Conservation (phyloP, 53 echinoderm and acorn worm species). For the Glandiceps talaboti region DNA sequence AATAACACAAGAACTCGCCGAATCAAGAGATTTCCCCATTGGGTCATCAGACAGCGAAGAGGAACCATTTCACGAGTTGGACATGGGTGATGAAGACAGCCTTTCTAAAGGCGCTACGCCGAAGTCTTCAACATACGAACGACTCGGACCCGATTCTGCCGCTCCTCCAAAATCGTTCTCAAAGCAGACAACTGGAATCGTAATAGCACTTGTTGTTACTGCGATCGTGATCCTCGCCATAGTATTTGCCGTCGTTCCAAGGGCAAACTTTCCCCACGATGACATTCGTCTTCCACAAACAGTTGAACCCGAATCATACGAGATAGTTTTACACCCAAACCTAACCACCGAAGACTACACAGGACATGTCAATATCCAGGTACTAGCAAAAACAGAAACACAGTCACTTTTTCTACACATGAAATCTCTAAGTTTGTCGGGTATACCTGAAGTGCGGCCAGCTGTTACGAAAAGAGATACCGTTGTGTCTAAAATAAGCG, state of each 20-base stretch:
- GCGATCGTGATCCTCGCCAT: not conserved
- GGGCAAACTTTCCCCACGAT: slow-evolving; percentile 33
- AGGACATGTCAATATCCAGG: slow-evolving; percentile 25
- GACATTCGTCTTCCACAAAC: slow-evolving; percentile 47
- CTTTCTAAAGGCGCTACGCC: not conserved
- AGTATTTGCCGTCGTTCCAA: not conserved
- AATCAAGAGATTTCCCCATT: not conserved
- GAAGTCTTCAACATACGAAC: not conserved
- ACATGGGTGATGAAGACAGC: not conserved
- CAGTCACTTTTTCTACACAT: slow-evolving; percentile 52
- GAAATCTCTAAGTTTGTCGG: slow-evolving; percentile 35
- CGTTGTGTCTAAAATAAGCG: not conserved
- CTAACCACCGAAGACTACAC: slow-evolving; percentile 21
- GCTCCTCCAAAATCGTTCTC: not conserved
- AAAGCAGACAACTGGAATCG: not conserved
- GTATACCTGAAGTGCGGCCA: slow-evolving; percentile 9
- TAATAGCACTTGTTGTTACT: not conserved
- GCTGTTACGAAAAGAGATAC: not conserved
- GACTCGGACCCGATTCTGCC: not conserved
- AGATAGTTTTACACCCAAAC: slow-evolving; percentile 53
- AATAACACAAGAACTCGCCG: not conserved
- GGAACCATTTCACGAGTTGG: not conserved
- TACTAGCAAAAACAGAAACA: slow-evolving; percentile 10
- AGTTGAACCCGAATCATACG: slow-evolving; percentile 45
- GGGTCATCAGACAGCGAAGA: not conserved